A percentile compares a stretch with the other conserved stretches of the same genome.
Conservation (phyloP, 2,113 vertebrate genomes). For the Pelvicachromis taeniatus region DNA sequence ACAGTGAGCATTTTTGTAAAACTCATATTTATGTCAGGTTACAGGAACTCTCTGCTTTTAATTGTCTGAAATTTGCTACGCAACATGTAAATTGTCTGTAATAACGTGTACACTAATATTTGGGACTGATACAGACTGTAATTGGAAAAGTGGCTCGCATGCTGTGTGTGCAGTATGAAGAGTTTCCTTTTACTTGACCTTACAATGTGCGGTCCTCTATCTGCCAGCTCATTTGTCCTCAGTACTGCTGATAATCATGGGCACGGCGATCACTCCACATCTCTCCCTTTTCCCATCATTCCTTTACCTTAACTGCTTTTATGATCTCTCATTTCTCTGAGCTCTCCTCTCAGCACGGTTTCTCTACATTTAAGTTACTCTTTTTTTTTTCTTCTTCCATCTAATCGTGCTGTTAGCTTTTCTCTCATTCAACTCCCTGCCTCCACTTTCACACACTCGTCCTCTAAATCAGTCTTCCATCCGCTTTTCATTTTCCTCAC, state of each 20-base stretch:
- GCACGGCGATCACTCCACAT: neutral
- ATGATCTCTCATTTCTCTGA: neutral
- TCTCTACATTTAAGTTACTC: neutral
- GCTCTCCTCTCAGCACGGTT: neutral
- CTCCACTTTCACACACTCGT: conserved; percentile 29
- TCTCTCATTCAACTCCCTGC: neutral
- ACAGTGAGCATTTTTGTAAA: conserved; percentile 1
- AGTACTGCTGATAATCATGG: neutral
- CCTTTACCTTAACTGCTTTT: neutral
- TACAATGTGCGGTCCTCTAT: conserved; percentile 4
- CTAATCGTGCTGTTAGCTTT: conserved; percentile 10
- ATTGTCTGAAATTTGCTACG: conserved; percentile 47
- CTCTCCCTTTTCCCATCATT: neutral
- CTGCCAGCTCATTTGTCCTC: neutral
- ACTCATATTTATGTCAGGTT: conserved; percentile 13
- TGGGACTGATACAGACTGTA: neutral
- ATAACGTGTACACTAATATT: neutral
- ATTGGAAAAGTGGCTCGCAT: neutral
- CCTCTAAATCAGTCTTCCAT: conserved; percentile 32
- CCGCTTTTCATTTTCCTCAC: conserved; percentile 28
- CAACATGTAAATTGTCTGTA: conserved; percentile 23
- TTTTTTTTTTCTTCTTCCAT: neutral
- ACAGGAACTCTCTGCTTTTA: conserved; percentile 2
- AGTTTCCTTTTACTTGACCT: conserved; percentile 13
- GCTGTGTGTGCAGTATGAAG: neutral